Base-by-base conservation (phyloP, 2,888 invertebrate species). In the Tenthredo scrophulariae region DNA sequence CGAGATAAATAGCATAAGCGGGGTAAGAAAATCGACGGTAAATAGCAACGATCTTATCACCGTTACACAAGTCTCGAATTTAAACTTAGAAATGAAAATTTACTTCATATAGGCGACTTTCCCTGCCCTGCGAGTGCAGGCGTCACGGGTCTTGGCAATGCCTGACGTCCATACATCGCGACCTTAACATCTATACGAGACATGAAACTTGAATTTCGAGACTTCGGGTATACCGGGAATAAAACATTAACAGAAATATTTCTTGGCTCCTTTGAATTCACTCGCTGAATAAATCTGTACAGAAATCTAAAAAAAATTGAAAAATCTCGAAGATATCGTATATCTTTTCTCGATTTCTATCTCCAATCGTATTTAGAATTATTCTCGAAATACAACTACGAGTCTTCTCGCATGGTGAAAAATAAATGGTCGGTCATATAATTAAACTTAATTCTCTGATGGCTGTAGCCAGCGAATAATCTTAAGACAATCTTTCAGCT, bases 31-130 rank as follows among this genome's bases (percentile, higher is more conserved):
- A 22, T 54, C 33, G 50, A 15, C 50, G 77, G 29, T 40, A 15
- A 6, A 26, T 18, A 29, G 33, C 18, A 1, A 26, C 6, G 75
- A 54, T 54, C 29, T 80, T 62, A 62, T 80, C 80, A 26, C n/a
- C 9, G 15, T 80, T 62, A 62, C 62, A 15, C 62, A 80, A 80
- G 40, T 40, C 22, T 80, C 40, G 62, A 80, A 80, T 40, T 80
- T 29, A 37, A 4, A 22, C 4, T 40, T 74, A 18, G 1, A 26
- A 26, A 67, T 33, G 6, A 67, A 67, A 18, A 67, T 33, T 22
- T 26, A 13, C 26, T 33, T 15, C 18, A 18, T 7, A 67, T 15
- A 67, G 33, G 67, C 26, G 67, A 18, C 67, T 67, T 33, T 67
- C 67, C 29, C 33, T 29, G 18, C 33, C 67, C 33, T 7, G n/a